Percentiles rank a stretch among this genome's conserved stretches.
Evolutionary conservation across 2,797 vertebrate genomes (phyloP).

Genomic region (Scomberomorus guttatus): DNA sequence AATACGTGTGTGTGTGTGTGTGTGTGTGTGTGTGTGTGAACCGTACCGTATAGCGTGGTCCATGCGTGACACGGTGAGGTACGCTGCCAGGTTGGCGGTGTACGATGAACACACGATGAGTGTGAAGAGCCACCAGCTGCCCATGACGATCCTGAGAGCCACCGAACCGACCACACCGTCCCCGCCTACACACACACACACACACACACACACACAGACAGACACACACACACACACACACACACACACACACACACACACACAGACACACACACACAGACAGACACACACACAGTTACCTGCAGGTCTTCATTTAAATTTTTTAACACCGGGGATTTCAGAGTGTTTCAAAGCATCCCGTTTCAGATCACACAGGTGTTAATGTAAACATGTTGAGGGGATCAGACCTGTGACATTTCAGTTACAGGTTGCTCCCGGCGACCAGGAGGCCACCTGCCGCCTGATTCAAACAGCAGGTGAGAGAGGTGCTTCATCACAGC

Average conservation of each 20-base stretch:
- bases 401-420: constrained; percentile 28
- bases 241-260: constrained; percentile 4
- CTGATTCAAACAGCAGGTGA: constrained; percentile 13
- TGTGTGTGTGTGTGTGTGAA: not conserved
- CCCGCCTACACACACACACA: constrained; percentile 83
- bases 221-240: too few species aligned
- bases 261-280: not conserved
- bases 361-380: not conserved
- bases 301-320: not conserved
- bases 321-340: not conserved
- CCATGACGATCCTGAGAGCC: constrained; percentile 97
- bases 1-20: constrained; percentile 2
- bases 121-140: constrained; percentile 99
- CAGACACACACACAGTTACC: too few species aligned
- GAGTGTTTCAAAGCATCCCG: not conserved
- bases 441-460: not conserved
- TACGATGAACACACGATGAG: constrained; percentile 98
- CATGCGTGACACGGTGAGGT: constrained; percentile 98
- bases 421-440: not conserved
- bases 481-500: constrained; percentile 33
- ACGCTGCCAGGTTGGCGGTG: constrained; percentile 96
- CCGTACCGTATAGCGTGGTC: constrained; percentile 95
- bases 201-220: not conserved
- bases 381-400: not conserved
- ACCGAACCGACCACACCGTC: constrained; percentile 91